Percentiles rank a stretch among this genome's conserved stretches.
phyloP scores from a whole-genome alignment of 2,797 vertebrate genomes.

The Lophius americanus region DNA sequence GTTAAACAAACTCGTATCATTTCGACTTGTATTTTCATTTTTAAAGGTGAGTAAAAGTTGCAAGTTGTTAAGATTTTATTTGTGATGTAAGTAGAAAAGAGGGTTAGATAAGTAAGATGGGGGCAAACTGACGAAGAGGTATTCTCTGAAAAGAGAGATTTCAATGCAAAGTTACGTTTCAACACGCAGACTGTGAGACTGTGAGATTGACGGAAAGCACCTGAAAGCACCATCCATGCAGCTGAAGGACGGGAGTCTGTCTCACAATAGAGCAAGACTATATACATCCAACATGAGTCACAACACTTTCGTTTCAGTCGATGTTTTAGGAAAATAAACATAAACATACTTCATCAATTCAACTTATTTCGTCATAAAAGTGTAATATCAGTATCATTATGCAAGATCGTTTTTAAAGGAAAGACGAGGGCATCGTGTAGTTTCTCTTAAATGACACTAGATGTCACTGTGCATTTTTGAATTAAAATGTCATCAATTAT shows the following conservation, averaged over 20 bases:
- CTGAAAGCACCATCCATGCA: slow-evolving; percentile 30
- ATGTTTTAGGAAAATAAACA: background rate
- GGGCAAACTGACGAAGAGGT: too few species aligned
- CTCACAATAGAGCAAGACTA: background rate
- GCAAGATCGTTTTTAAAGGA: too few species aligned
- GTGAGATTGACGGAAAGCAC: background rate
- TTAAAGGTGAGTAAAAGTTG: too few species aligned
- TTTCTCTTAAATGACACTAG: too few species aligned
- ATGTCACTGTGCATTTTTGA: too few species aligned
- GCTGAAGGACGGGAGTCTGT: background rate
- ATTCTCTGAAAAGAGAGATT: background rate
- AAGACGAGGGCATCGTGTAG: too few species aligned
- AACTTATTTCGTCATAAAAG: too few species aligned
- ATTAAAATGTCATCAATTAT: too few species aligned
- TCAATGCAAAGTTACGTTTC: background rate
- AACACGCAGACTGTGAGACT: background rate
- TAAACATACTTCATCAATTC: background rate
- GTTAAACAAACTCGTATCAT: background rate
- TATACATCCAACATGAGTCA: too few species aligned
- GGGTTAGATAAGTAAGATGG: background rate
- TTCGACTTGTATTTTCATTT: background rate
- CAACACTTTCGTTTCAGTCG: background rate
- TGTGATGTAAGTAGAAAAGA: background rate
- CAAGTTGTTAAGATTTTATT: background rate
- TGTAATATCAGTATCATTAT: too few species aligned